A percentile compares a stretch with the other conserved stretches of the same genome.
Conservation (phyloP, 2,797 vertebrate species). For the Prionace glauca region DNA sequence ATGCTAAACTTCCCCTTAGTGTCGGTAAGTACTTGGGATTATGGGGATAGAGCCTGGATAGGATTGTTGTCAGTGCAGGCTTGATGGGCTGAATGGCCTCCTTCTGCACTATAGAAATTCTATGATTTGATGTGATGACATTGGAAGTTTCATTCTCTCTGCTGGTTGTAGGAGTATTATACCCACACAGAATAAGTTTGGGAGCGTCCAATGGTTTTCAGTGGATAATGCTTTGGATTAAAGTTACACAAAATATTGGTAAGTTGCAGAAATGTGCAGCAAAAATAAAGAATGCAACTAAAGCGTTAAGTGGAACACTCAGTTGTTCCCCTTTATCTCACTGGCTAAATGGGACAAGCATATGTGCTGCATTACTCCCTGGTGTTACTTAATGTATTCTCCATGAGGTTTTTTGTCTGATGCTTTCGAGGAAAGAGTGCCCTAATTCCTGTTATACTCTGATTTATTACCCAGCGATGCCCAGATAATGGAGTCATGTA, state of each 20-base stretch:
- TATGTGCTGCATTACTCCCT: constrained; percentile 20
- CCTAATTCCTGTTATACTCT: background rate
- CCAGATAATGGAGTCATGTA: constrained; percentile 25
- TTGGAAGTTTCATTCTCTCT: background rate
- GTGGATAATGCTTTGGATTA: background rate
- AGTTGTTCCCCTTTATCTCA: background rate
- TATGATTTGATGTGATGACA: no score
- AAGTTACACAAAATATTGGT: background rate
- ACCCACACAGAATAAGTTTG: background rate
- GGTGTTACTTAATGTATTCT: constrained; percentile 19
- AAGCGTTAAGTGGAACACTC: background rate
- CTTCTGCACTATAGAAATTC: no score
- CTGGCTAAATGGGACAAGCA: background rate
- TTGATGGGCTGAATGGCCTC: no score
- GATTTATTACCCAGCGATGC: constrained; percentile 24
- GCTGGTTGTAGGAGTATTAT: background rate
- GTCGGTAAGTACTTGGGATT: no score
- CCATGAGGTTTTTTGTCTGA: constrained; percentile 3
- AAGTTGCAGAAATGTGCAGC: background rate
- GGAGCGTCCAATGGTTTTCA: background rate
- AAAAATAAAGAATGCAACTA: background rate
- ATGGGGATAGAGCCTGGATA: no score
- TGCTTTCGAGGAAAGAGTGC: constrained; percentile 31
- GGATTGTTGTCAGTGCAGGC: no score
- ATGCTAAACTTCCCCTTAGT: no score